Base-by-base conservation (phyloP, 1,140 invertebrate genomes). In the Pararge aegeria region DNA sequence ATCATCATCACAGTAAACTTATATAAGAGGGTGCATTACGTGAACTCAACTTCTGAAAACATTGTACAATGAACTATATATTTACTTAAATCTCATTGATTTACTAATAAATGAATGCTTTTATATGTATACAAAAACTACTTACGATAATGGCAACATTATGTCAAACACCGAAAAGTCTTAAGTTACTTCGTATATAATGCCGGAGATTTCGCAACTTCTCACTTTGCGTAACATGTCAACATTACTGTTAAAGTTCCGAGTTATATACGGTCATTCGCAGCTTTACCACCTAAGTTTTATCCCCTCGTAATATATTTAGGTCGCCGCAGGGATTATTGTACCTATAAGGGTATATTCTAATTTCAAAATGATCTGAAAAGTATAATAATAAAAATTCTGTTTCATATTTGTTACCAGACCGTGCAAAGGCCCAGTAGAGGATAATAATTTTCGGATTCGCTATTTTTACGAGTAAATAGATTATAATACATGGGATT, bases 251-350 rank as follows among this genome's bases (percentile, higher is more conserved):
- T 62, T 56, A 50, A 58, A 63, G 44, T 67, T 67, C 30, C 29
- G 51, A 67, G 56, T 53, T 67, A 60, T 63, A 67, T 48, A 64
- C 55, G 64, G 57, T 62, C 64, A 73, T 64, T 62, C 61, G 56
- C 54, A 55, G 61, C 49, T 63, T 71, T 64, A 61, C 58, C 55
- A 56, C 49, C 58, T 64, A 72, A 73, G 64, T 72, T 69, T 56
- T 67, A 56, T 64, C 52, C 53, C 60, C 56, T 70, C 68, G 59
- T 64, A 67, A 67, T 69, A 59, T 59, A 66, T 66, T 66, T 55
- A 55, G 58, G 55, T 60, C 62, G 52, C 58, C 58, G 46, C 46
- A 55, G 60, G 58, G 55, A 60, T 30, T 58, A 20, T 38, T 20
- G 18, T 20, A 20, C 20, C 20, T 21, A 7, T 10, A 34, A n/a